Evolutionary conservation across 2,888 invertebrate species (phyloP), one percentile per base, ranked within the genome.

Genomic region (Epistrophella euchroma): DNA sequence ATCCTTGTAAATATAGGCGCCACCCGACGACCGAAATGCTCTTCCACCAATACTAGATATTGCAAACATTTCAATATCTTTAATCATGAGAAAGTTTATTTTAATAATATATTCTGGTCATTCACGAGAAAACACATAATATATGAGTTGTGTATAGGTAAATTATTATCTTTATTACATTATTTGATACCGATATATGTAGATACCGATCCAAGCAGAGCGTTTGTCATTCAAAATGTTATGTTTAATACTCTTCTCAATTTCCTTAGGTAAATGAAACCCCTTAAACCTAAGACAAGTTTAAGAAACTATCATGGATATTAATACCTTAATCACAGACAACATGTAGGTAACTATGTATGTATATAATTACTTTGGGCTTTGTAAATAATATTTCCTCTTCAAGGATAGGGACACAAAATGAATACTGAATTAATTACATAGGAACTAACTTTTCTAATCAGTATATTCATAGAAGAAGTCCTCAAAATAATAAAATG

Each of bases 401-500:
- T 25, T 25, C 7, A 52, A 15, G 7, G 15, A 5, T 11, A 22
- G 13, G 11, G 22, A 50, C 19, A 50, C 22, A 50, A 4, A 22
- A 50, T 7, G 50, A 1, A 52, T 52, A 15, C 22, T 22, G 50
- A 52, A 52, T 52, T 52, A 52, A 52, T 52, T 22, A 52, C 25
- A 0, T 32, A 32, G 32, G 32, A 9, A 55, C n/a, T 19, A 40
- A 37, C 19, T 15, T 37, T 17, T 37, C 19, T 40, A 60, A 60
- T 52, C 19, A 40, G 37, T 22, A 60, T 60, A 60, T 60, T 60
- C 60, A 60, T 15, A 60, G 40, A 22, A 25, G 60, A 40, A 60
- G 7, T 58, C 6, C 1, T 13, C 11, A 55, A 17, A 52, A 56
- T 17, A 40, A n/a, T n/a, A n/a, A 13, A 4, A 55, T 28, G 40